Conservation (phyloP, 2,888 invertebrate species). For the Luperina testacea region DNA sequence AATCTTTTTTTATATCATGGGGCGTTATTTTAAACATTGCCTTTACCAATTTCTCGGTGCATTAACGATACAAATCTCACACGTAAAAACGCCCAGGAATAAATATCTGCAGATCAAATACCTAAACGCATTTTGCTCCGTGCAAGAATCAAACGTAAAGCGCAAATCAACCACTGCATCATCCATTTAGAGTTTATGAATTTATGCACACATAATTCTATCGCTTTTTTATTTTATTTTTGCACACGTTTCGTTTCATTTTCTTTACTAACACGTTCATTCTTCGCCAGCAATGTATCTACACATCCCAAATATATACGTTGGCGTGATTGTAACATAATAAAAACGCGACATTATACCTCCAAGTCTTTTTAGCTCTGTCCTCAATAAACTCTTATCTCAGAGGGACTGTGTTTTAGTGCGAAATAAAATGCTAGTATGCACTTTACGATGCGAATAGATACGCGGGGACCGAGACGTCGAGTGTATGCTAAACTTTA, state of each 20-base stretch:
- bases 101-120: not conserved
- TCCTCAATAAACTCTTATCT: conserved; percentile 64
- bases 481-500: conserved; percentile 60
- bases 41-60: too few relatives aligned
- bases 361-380: conserved; percentile 56
- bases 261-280: conserved; percentile 12
- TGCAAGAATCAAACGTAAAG: not conserved
- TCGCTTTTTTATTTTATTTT: not conserved
- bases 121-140: not conserved
- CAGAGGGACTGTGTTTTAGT: conserved; percentile 65
- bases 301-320: conserved; percentile 3
- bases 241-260: not conserved
- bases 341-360: conserved; percentile 52
- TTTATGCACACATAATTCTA: not conserved
- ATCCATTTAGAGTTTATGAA: not conserved
- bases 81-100: not conserved
- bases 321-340: conserved; percentile 49
- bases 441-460: conserved; percentile 67
- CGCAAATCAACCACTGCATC: not conserved
- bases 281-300: not conserved
- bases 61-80: not conserved
- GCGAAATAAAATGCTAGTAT: conserved; percentile 66
- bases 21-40: not conserved
- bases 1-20: not conserved
- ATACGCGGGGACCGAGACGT: conserved; percentile 40